Percentiles rank a stretch among this genome's conserved stretches.
phyloP scores from a whole-genome alignment of 92 coral and sea anemone genomes.

The Palythoa caribaeorum region DNA sequence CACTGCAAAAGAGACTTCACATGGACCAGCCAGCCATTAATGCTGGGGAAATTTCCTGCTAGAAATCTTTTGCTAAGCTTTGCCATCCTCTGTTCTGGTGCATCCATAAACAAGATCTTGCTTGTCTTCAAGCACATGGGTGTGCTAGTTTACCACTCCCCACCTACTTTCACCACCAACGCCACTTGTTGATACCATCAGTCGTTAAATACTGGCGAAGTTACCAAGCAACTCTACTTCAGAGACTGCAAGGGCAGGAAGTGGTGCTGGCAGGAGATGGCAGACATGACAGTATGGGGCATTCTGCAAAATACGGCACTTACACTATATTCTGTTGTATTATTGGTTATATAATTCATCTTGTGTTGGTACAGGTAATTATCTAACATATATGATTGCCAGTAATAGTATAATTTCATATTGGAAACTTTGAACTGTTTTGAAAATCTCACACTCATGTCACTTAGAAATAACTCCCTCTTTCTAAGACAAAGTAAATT shows the following conservation, averaged over 20 bases:
- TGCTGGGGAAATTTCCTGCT: slow-evolving; percentile 73
- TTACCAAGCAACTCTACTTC: slow-evolving; percentile 54
- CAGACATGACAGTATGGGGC: slow-evolving; percentile 78
- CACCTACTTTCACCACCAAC: slow-evolving; percentile 68
- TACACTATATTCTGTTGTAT: slow-evolving; percentile 73
- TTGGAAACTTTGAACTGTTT: too few species aligned
- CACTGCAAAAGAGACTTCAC: slow-evolving; percentile 44
- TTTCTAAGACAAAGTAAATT: neutral
- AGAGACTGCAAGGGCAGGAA: slow-evolving; percentile 49
- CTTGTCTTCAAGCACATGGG: slow-evolving; percentile 69
- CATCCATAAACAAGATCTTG: slow-evolving; percentile 66
- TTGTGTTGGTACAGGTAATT: slow-evolving; percentile 63
- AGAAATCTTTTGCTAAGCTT: slow-evolving; percentile 68
- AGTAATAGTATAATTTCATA: neutral
- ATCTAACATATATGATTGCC: neutral
- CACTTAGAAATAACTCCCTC: neutral
- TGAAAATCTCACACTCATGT: slow-evolving; percentile 1
- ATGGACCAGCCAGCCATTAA: slow-evolving; percentile 72
- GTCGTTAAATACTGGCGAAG: slow-evolving; percentile 56
- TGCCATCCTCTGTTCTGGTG: slow-evolving; percentile 72
- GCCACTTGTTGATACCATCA: slow-evolving; percentile 66
- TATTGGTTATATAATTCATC: slow-evolving; percentile 50
- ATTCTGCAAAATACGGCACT: slow-evolving; percentile 71
- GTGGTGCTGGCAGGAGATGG: slow-evolving; percentile 73
- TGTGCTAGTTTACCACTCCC: slow-evolving; percentile 55